phyloP scores from a whole-genome alignment of 2,113 vertebrate species.

The Raja brachyura region DNA sequence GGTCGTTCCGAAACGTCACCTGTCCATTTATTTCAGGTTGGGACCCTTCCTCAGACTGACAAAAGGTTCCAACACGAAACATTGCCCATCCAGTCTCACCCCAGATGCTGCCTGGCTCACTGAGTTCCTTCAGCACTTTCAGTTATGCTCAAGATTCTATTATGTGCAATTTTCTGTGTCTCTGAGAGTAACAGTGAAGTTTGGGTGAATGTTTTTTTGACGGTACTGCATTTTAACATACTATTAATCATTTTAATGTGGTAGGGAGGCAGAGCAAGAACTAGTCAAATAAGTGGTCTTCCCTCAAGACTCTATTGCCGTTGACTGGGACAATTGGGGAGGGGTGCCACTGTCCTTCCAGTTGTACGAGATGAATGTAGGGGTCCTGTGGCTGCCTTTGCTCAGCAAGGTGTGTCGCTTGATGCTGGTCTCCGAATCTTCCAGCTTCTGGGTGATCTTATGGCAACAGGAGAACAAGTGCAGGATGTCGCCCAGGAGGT shows the following conservation, averaged over 20 bases:
- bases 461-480: conserved; percentile 71
- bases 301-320: conserved; percentile 62
- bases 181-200: neutral
- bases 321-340: conserved; percentile 55
- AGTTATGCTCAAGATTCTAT: too few species aligned
- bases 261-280: neutral
- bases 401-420: conserved; percentile 74
- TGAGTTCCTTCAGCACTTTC: too few species aligned
- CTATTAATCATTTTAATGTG: neutral
- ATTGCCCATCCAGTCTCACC: too few species aligned
- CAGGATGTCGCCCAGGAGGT: conserved; percentile 83
- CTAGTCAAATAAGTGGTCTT: neutral
- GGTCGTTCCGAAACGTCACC: too few species aligned
- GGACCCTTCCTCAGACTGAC: too few species aligned
- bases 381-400: conserved; percentile 68
- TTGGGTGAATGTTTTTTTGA: neutral
- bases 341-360: conserved; percentile 67
- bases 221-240: neutral
- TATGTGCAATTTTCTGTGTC: too few species aligned
- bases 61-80: too few species aligned
- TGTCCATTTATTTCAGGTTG: too few species aligned
- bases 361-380: conserved; percentile 63
- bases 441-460: conserved; percentile 56
- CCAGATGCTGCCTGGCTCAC: too few species aligned
- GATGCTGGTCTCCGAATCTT: conserved; percentile 79